Evolutionary conservation across 2,113 vertebrate species (phyloP).

Genomic region (rabbit (Oryctolagus cuniculus)): DNA sequence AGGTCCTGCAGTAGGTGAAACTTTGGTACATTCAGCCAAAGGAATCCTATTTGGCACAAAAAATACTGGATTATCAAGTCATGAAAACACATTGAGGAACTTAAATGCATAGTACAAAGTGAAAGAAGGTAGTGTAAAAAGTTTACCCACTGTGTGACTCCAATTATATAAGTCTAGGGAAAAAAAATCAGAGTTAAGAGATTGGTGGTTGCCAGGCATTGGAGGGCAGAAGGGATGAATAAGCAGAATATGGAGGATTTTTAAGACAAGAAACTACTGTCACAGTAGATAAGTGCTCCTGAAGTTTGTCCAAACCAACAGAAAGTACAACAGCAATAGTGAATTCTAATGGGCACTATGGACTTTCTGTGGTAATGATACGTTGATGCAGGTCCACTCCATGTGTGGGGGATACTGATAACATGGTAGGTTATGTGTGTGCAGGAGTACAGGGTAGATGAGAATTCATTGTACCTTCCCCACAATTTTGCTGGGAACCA

Average conservation of each 20-base stretch:
- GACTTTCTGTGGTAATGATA: background rate
- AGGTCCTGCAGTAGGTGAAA: background rate
- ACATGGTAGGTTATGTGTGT: background rate
- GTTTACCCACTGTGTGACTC: background rate
- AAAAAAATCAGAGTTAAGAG: background rate
- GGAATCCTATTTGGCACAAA: background rate
- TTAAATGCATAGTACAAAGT: background rate
- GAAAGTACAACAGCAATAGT: background rate
- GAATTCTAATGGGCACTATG: background rate
- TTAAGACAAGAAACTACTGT: background rate
- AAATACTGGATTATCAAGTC: background rate
- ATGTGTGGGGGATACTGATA: background rate
- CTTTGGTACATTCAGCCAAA: background rate
- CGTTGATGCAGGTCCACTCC: background rate
- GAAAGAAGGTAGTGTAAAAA: background rate
- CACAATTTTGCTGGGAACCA: background rate
- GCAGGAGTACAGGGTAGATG: accelerated
- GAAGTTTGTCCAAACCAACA: no score
- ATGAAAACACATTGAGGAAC: background rate
- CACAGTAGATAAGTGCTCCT: no score
- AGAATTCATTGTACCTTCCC: background rate
- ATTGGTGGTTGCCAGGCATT: background rate
- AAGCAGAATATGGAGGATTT: background rate
- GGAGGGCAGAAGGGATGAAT: background rate
- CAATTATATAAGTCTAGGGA: background rate